Evolutionary conservation across 2,888 invertebrate genomes (phyloP).

Genomic region (Rhyacophila evoluta): DNA sequence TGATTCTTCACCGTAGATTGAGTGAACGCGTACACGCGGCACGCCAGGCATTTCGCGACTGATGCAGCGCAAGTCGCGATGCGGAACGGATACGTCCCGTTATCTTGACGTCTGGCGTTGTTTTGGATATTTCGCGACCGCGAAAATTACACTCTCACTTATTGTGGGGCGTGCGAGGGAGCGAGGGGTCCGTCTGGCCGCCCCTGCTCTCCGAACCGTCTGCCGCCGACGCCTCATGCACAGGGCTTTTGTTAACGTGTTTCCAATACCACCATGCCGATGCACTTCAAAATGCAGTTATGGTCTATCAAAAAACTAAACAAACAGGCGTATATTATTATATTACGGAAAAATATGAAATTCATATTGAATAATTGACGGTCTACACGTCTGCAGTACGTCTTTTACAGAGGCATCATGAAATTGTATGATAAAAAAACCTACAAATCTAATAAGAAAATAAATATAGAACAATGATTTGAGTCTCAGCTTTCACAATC

Average conservation of each 20-base stretch:
- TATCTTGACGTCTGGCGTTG: slow-evolving; percentile 1
- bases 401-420: too few species aligned
- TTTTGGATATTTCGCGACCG: slow-evolving; percentile 20
- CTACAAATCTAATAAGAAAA: too few species aligned
- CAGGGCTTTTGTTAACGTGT: slow-evolving; percentile 5
- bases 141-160: slow-evolving; percentile 15
- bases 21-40: not conserved
- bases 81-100: slow-evolving; percentile 23
- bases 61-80: slow-evolving; percentile 30
- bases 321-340: too few species aligned
- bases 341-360: too few species aligned
- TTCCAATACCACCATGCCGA: not conserved
- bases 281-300: slow-evolving; percentile 1
- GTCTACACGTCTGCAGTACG: too few species aligned
- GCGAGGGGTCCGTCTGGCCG: slow-evolving; percentile 32
- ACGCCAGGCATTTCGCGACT: not conserved
- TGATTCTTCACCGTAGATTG: not conserved
- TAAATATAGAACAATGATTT: too few species aligned
- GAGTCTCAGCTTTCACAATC: too few species aligned
- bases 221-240: not conserved
- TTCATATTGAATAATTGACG: too few species aligned
- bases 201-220: slow-evolving; percentile 11
- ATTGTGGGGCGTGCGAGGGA: slow-evolving; percentile 20
- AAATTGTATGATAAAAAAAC: too few species aligned
- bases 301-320: too few species aligned